Evolutionary conservation across 1,140 invertebrate species (phyloP), one percentile per base, ranked within the genome.

Genomic region (Zeugodacus cucurbitae): DNA sequence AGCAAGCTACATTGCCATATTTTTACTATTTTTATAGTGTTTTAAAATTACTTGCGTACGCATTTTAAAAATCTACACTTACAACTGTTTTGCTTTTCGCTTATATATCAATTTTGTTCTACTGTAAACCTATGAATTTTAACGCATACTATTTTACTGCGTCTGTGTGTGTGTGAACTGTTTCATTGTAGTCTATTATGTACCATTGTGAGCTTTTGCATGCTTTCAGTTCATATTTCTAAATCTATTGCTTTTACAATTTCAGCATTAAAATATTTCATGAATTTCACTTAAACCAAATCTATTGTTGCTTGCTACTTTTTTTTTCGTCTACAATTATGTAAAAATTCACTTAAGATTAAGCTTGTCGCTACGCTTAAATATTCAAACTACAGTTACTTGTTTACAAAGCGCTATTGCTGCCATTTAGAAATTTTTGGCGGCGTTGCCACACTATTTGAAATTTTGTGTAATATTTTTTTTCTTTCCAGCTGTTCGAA

Each of bases 341-440:
- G 34, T 82, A 82, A 48, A 74, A 74, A 54, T 54, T 48, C n/a
- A 82, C 37, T 82, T 82, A 82, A 82, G 26, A 82, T 82, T 74
- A 74, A 32, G 70, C 32, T 37, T 41, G 34, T 74, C 20, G 37
- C 70, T 74, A 74, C 37, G 70, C 70, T 41, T 82, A 48, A 22
- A 29, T 29, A 3, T 5, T 82, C 41, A 4, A 48, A 48, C 41
- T 48, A 82, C 74, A 82, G 44, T 29, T 82, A 41, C 74, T 82
- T 48, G 44, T 54, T 82, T 82, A 48, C 74, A 82, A 82, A 3
- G 74, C 74, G 74, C 58, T 2, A 0, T 26, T 5, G 22, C 22
- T 26, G 20, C 58, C 58, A 2, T 41, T 82, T 11, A 29, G 41
- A 7, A 54, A 48, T 48, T 37, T 48, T 37, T 20, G 0, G 34